Evolutionary conservation across 2,888 invertebrate species (phyloP).

Genomic region (Escarpia spicata): DNA sequence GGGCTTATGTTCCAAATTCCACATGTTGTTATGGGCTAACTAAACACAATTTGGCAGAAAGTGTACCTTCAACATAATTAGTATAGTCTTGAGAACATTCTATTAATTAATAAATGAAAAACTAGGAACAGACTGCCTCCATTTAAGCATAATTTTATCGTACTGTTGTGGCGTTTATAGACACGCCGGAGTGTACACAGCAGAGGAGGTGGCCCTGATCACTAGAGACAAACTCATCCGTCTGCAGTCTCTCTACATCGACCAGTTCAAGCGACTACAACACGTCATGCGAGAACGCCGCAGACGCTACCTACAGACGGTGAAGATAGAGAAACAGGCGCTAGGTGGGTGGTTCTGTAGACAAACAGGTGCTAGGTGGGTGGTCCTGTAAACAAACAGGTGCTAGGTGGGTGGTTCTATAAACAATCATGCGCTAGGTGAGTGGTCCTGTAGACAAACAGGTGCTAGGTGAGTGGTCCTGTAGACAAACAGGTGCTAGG

Average conservation of each 20-base stretch:
- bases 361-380: neutral
- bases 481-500: neutral
- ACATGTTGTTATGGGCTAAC: too few species aligned
- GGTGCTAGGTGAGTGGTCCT: neutral
- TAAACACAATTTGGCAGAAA: too few species aligned
- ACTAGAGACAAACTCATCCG: constrained; percentile 79
- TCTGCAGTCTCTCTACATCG: constrained; percentile 83
- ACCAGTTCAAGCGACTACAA: constrained; percentile 82
- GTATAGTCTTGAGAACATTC: too few species aligned
- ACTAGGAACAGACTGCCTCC: too few species aligned
- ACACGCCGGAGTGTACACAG: constrained; percentile 87
- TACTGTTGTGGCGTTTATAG: constrained; percentile 67
- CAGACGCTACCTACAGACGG: constrained; percentile 77
- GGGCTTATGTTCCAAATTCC: too few species aligned
- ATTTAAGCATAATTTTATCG: neutral
- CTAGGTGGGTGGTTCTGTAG: constrained; percentile 27
- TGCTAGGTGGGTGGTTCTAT: neutral
- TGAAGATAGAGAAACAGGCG: constrained; percentile 80
- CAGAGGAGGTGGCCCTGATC: constrained; percentile 84
- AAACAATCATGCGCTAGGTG: neutral
- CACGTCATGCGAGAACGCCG: constrained; percentile 78
- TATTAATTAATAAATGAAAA: too few species aligned
- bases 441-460: neutral
- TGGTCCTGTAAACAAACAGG: neutral
- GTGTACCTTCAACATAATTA: too few species aligned